These are phyloP conservation scores for Chesias legatella DNA, from an alignment of 2,888 invertebrate species.

Conservation along the genomic window DNA sequence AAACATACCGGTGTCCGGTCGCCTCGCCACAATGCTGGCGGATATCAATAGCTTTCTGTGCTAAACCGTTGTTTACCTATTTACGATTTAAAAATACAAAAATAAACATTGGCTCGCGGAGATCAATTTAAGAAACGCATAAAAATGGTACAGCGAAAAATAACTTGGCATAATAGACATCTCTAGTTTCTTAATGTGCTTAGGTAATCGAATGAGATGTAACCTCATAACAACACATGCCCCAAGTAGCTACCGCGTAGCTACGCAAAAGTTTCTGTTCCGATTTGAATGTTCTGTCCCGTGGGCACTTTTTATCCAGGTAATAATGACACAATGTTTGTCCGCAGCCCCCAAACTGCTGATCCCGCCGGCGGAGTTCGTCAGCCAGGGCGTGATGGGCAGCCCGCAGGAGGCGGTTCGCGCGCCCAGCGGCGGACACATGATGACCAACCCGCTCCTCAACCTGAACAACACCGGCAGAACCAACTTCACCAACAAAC, in stretches of 20 bases:
- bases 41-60: constrained; percentile 15
- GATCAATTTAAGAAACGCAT: neutral
- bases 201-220: too few relatives aligned
- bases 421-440: constrained; percentile 71
- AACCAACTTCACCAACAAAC: constrained; percentile 99
- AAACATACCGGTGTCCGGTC: constrained; percentile 45
- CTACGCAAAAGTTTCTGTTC: too few relatives aligned
- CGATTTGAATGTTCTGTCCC: too few relatives aligned
- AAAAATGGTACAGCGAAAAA: too few relatives aligned
- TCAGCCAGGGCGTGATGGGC: constrained; percentile 68
- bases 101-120: neutral
- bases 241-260: too few relatives aligned
- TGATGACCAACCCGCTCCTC: constrained; percentile 70
- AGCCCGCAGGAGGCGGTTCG: constrained; percentile 72
- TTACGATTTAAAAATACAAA: neutral
- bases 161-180: too few relatives aligned
- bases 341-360: constrained; percentile 84
- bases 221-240: too few relatives aligned
- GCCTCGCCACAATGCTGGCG: constrained; percentile 15
- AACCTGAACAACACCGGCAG: constrained; percentile 91
- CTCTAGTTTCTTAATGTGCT: too few relatives aligned
- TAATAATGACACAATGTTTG: too few relatives aligned
- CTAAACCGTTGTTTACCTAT: constrained; percentile 13
- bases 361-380: constrained; percentile 77
- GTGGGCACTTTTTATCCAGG: too few relatives aligned